Percentiles rank a stretch among this genome's conserved stretches.
phyloP scores from a whole-genome alignment of 2,888 invertebrate species.

The Orchesellides sinensis region DNA sequence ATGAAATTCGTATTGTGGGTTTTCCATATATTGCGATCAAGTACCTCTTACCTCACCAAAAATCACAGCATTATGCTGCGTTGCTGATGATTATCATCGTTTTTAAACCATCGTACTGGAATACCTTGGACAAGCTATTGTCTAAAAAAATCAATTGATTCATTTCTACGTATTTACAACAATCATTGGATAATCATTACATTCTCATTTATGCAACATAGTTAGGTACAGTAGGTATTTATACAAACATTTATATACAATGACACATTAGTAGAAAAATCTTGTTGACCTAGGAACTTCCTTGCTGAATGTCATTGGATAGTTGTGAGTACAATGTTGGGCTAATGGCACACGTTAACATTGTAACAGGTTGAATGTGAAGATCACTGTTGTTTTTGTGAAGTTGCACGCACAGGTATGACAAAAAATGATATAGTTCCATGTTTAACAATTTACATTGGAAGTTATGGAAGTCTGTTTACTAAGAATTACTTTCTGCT shows the following conservation, averaged over 20 bases:
- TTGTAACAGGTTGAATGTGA: constrained; percentile 9
- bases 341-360: neutral
- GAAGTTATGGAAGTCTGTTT: neutral
- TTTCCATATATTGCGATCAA: no score
- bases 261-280: neutral
- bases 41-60: no score
- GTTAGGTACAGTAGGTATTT: no score
- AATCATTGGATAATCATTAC: neutral
- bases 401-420: no score
- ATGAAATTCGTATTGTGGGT: no score
- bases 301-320: constrained; percentile 4
- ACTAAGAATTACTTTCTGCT: no score
- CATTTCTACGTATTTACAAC: no score
- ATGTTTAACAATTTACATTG: neutral
- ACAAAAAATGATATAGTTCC: neutral
- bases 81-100: no score
- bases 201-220: neutral
- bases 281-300: constrained; percentile 38
- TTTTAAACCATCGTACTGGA: neutral
- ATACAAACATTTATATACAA: no score
- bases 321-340: neutral
- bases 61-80: no score
- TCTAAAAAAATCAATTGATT: no score
- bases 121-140: no score
- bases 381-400: neutral